Percentiles rank a stretch among this genome's conserved stretches.
Evolutionary conservation across 2,113 vertebrate species (phyloP).

Genomic region (Nematolebias whitei): DNA sequence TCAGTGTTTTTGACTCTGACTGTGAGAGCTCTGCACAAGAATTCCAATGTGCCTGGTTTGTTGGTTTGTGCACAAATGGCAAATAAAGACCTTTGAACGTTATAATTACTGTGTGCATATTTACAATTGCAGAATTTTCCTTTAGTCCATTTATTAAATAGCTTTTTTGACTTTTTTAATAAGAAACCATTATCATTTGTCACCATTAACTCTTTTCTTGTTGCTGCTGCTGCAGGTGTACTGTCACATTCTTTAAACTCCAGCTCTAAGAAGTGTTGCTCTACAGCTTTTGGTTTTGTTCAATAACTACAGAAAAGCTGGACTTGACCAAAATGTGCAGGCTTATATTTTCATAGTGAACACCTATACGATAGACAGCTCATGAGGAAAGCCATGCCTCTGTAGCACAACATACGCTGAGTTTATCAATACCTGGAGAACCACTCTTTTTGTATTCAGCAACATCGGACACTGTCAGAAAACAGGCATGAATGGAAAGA

Average conservation of each 20-base stretch:
- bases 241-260: not conserved
- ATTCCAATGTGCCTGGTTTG: no score
- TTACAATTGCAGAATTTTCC: slow-evolving; percentile 2
- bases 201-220: not conserved
- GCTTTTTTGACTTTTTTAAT: slow-evolving; percentile 10
- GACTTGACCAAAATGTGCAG: slow-evolving; percentile 11
- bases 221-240: not conserved
- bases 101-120: not conserved
- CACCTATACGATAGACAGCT: slow-evolving; percentile 27
- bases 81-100: no score
- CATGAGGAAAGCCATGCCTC: slow-evolving; percentile 12
- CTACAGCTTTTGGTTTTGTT: slow-evolving; percentile 30
- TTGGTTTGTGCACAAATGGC: no score
- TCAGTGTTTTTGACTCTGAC: no score
- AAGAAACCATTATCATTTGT: not conserved
- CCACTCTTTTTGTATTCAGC: slow-evolving; percentile 48
- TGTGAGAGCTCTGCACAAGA: no score
- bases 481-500: slow-evolving; percentile 56
- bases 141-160: slow-evolving; percentile 9
- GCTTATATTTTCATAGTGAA: slow-evolving; percentile 15
- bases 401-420: slow-evolving; percentile 29
- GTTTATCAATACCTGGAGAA: slow-evolving; percentile 38
- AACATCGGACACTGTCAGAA: slow-evolving; percentile 65
- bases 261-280: slow-evolving; percentile 2
- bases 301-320: slow-evolving; percentile 25